Conservation (phyloP, 2,797 vertebrate species). For the Sebastes steindachneri region DNA sequence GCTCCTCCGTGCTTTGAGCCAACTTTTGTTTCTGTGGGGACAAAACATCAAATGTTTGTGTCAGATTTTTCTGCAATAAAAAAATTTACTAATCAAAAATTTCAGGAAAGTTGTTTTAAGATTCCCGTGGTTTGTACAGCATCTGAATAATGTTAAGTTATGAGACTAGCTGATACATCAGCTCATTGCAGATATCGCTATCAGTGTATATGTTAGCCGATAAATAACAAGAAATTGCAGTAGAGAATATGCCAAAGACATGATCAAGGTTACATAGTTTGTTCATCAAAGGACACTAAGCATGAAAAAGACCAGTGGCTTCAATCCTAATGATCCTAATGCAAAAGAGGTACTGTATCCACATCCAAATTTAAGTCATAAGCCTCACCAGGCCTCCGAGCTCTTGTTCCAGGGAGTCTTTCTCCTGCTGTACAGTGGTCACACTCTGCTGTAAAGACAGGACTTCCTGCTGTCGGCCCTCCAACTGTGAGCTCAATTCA, state of each 20-base stretch:
- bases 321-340: not conserved
- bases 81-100: not conserved
- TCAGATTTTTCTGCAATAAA: not conserved
- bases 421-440: slow-evolving; percentile 84
- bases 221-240: not conserved
- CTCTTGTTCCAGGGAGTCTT: slow-evolving; percentile 86
- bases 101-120: not conserved
- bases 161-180: not conserved
- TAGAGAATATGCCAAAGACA: not conserved
- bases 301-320: not conserved
- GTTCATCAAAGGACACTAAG: not conserved
- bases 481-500: slow-evolving; percentile 87
- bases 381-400: slow-evolving; percentile 88
- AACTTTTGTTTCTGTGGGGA: slow-evolving; percentile 88
- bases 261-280: not conserved
- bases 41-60: not conserved
- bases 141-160: not conserved
- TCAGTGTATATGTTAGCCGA: not conserved
- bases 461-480: slow-evolving; percentile 86
- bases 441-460: slow-evolving; percentile 86
- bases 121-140: not conserved
- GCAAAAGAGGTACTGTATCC: not conserved
- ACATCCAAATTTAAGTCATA: not conserved
- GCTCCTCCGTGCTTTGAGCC: slow-evolving; percentile 83
- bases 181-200: not conserved